Conservation (phyloP, 2,888 invertebrate genomes). For the Caenorhabditis becei region DNA sequence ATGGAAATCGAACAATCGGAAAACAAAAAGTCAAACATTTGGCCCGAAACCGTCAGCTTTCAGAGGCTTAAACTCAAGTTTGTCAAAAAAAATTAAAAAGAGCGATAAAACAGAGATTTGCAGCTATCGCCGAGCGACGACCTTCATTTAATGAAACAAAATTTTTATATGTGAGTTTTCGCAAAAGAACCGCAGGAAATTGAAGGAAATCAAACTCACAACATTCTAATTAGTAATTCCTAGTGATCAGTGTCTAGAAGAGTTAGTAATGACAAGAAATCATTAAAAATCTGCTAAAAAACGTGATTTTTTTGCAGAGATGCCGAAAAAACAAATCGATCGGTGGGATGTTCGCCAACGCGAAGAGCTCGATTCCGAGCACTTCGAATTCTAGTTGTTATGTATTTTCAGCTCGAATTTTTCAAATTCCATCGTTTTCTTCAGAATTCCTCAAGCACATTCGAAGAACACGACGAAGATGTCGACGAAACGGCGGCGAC, state of each 20-base stretch:
- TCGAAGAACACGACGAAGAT: background rate
- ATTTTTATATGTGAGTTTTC: background rate
- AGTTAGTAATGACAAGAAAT: background rate
- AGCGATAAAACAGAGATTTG: background rate
- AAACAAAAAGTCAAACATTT: background rate
- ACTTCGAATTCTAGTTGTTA: background rate
- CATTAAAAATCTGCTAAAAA: background rate
- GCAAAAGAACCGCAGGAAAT: no score
- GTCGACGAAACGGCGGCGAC: background rate
- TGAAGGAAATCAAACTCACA: background rate
- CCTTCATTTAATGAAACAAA: background rate
- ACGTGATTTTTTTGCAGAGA: constrained; percentile 13
- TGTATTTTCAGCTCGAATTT: background rate
- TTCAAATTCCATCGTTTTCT: background rate
- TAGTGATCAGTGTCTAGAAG: background rate
- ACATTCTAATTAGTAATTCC: background rate
- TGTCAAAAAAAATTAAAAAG: background rate
- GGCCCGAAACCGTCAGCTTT: background rate
- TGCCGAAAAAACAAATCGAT: constrained; percentile 5
- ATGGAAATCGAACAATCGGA: background rate
- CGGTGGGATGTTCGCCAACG: constrained; percentile 48
- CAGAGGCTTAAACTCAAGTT: background rate
- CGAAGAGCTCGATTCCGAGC: constrained; percentile 30
- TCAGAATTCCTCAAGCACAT: constrained; percentile 1
- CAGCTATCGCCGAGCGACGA: background rate